These are phyloP conservation scores for Nowickia ferox DNA, from an alignment of 2,888 invertebrate species.

Conservation along the genomic window DNA sequence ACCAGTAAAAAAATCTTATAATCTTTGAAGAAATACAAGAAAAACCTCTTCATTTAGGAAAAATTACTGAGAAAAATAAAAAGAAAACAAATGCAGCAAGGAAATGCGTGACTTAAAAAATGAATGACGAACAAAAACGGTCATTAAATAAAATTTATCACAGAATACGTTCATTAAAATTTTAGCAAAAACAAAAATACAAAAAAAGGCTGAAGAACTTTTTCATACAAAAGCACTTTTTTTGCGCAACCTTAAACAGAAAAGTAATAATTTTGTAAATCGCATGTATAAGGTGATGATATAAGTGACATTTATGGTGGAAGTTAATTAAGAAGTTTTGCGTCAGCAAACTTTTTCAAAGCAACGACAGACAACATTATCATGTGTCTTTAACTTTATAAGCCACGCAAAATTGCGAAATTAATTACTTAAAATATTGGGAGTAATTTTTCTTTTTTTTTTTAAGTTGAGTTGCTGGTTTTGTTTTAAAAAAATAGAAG, in stretches of 20 bases:
- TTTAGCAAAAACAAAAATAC: conserved; percentile 41
- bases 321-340: conserved; percentile 68
- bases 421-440: background rate
- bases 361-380: conserved; percentile 13
- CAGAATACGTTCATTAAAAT: conserved; percentile 46
- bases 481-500: background rate
- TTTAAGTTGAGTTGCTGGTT: conserved; percentile 6
- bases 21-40: conserved; percentile 5
- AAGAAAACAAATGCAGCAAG: background rate
- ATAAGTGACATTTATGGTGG: conserved; percentile 63
- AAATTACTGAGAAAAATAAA: background rate
- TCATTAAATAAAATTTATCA: conserved; percentile 38
- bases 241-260: conserved; percentile 28
- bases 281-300: conserved; percentile 64
- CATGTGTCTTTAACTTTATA: conserved; percentile 10
- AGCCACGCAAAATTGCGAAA: conserved; percentile 66
- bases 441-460: background rate
- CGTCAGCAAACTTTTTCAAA: conserved; percentile 8
- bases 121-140: conserved; percentile 34
- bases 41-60: conserved; percentile 14
- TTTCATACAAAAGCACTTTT: background rate
- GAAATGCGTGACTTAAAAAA: conserved; percentile 66
- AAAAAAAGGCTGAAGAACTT: conserved; percentile 43
- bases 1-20: background rate
- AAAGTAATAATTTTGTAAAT: conserved; percentile 60